Evolutionary conservation across 2,113 vertebrate species (phyloP).

Genomic region (Lonchura striata): DNA sequence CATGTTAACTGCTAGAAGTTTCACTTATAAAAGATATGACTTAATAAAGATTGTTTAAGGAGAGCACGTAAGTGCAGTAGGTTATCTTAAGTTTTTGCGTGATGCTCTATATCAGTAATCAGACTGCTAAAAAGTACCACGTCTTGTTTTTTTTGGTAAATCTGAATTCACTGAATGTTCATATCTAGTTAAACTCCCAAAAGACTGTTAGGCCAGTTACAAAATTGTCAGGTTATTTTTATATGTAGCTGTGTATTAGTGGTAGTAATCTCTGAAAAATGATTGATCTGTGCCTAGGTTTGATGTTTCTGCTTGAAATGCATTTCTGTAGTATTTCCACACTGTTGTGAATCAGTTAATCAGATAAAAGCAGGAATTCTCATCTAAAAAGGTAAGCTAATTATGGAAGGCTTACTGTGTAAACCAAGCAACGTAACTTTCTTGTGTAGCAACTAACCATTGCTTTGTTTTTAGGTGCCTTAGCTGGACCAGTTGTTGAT

Average conservation of each 20-base stretch:
- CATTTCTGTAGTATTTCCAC: background rate
- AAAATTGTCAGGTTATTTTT: background rate
- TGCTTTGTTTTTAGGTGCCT: slow-evolving; percentile 76
- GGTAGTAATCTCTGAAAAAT: background rate
- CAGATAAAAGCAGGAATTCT: background rate
- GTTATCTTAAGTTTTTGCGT: background rate
- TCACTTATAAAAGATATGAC: background rate
- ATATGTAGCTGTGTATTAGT: background rate
- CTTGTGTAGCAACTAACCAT: background rate
- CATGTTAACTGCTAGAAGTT: background rate
- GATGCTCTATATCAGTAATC: background rate
- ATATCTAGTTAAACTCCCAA: background rate
- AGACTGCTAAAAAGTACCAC: background rate
- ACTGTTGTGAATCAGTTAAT: background rate
- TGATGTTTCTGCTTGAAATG: background rate
- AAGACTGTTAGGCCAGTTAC: background rate
- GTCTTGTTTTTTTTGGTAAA: background rate
- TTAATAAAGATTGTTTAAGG: background rate
- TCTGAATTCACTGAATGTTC: accelerated
- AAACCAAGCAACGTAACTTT: background rate
- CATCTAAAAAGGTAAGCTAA: background rate
- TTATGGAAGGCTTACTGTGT: background rate
- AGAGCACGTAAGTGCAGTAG: background rate
- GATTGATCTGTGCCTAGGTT: background rate
- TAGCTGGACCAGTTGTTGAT: slow-evolving; percentile 88